These are phyloP conservation scores for Aythya baeri DNA, from an alignment of 2,113 vertebrate species.

Conservation along the genomic window DNA sequence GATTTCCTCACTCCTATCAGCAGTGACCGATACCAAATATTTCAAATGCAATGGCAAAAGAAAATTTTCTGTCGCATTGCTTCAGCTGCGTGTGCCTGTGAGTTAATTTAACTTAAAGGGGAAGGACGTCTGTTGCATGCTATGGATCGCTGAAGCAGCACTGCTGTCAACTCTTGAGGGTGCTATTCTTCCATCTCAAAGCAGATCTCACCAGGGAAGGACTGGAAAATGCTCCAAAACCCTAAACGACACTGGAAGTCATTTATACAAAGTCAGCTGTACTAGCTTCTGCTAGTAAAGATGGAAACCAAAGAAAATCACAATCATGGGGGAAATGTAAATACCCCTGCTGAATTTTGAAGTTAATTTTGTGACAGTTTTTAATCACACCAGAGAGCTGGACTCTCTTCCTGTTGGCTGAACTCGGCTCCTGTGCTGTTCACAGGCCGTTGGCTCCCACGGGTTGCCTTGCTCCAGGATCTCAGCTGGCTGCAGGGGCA, in stretches of 20 bases:
- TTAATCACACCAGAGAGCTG: not conserved
- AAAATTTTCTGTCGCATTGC: not conserved
- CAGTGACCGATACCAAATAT: not conserved
- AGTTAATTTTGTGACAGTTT: not conserved
- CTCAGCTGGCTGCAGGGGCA: not conserved
- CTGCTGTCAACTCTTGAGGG: constrained; percentile 69
- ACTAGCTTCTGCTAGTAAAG: not conserved
- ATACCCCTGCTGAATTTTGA: not conserved
- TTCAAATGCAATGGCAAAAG: not conserved
- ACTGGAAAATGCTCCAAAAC: not conserved
- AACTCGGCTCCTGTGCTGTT: not conserved
- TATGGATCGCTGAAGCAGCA: not conserved
- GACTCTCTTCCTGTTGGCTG: not conserved
- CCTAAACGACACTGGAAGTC: not conserved
- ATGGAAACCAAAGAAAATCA: not conserved
- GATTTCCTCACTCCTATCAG: not conserved
- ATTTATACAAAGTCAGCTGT: not conserved
- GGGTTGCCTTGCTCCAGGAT: not conserved
- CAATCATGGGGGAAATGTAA: not conserved
- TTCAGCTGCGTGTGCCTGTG: not conserved
- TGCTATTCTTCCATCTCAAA: constrained; percentile 65
- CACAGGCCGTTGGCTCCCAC: not conserved
- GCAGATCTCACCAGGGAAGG: not conserved
- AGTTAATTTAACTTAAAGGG: not conserved
- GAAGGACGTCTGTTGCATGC: not conserved